Conservation (phyloP, 2,888 invertebrate species). For the Trissoscelio sp. region DNA sequence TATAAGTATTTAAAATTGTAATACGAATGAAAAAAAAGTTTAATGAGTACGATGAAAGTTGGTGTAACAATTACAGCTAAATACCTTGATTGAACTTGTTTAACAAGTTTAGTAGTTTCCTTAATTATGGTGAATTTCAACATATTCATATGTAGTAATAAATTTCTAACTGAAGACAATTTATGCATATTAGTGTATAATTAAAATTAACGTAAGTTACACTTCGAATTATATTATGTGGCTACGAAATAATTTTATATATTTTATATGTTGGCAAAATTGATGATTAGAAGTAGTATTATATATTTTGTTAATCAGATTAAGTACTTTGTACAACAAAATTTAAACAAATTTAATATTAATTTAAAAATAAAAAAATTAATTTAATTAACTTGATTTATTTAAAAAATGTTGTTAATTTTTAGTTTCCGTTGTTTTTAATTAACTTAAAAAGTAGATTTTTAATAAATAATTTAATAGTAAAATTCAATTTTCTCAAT, state of each 20-base stretch:
- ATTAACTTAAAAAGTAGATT: no score
- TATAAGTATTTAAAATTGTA: conserved; percentile 11
- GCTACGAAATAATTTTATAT: not conserved
- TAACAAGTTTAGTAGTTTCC: conserved; percentile 6
- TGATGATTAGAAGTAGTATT: no score
- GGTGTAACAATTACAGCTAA: conserved; percentile 2
- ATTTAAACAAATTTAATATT: no score
- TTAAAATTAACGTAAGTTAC: conserved; percentile 3
- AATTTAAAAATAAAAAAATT: no score
- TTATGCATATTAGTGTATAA: not conserved
- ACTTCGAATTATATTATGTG: not conserved
- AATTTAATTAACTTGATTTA: no score
- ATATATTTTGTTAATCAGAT: no score
- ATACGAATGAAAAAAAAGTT: not conserved
- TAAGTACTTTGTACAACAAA: no score
- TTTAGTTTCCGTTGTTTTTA: no score
- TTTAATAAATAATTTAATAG: no score
- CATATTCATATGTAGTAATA: conserved; percentile 3
- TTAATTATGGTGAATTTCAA: conserved; percentile 15
- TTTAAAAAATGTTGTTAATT: no score
- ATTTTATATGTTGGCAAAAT: no score
- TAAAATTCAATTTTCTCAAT: no score
- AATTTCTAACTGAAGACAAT: not conserved
- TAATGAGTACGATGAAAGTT: conserved; percentile 10
- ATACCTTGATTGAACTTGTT: conserved; percentile 24